Evolutionary conservation across 2,888 invertebrate genomes (phyloP).

Genomic region (Drosophila tripunctata): DNA sequence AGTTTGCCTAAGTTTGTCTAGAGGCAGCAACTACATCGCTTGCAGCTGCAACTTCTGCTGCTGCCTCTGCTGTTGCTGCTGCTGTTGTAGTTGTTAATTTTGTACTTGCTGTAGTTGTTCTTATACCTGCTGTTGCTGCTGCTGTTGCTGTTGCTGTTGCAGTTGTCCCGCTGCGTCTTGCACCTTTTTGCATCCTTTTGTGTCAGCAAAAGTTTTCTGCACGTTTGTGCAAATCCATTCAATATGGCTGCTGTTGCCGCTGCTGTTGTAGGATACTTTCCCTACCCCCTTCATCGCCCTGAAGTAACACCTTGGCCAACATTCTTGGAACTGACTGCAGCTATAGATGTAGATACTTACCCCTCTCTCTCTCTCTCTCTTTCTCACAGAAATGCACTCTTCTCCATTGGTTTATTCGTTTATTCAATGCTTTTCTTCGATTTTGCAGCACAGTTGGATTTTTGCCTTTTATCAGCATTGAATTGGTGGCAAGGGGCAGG

Average conservation of each 20-base stretch:
- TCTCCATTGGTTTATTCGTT: conserved; percentile 61
- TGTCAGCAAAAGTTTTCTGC: conserved; percentile 78
- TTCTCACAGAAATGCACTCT: too few species aligned
- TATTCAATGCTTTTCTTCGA: conserved; percentile 81
- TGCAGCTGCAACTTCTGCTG: neutral
- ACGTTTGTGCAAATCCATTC: conserved; percentile 79
- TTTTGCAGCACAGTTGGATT: conserved; percentile 77
- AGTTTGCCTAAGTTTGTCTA: too few species aligned
- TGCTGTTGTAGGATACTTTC: conserved; percentile 28
- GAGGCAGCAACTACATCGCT: neutral
- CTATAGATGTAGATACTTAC: conserved; percentile 9
- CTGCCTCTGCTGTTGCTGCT: neutral
- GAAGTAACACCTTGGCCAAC: conserved; percentile 39
- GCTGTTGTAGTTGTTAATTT: neutral
- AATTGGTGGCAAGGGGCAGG: neutral
- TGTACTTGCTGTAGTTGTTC: neutral
- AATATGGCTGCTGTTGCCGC: conserved; percentile 71
- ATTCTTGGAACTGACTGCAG: conserved; percentile 47
- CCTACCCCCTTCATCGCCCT: neutral
- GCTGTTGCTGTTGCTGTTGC: conserved; percentile 12
- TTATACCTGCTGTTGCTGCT: neutral
- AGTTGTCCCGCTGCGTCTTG: conserved; percentile 44
- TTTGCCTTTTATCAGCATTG: conserved; percentile 68
- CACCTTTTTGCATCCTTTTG: conserved; percentile 77
- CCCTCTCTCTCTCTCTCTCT: conserved; percentile 1